Conservation (phyloP, 2,113 vertebrate species). For the Tragelaphus imberbis region DNA sequence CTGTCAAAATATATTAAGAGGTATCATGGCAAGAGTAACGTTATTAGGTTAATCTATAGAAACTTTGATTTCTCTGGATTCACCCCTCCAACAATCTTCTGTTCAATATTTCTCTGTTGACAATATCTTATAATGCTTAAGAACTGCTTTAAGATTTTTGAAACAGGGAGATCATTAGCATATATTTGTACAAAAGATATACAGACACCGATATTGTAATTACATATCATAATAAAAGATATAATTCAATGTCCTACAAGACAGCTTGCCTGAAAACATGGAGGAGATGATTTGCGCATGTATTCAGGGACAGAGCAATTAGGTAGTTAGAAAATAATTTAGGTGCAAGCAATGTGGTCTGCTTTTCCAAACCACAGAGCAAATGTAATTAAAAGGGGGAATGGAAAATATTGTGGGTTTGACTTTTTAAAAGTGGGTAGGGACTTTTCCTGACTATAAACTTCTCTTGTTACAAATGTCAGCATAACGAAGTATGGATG, state of each 20-base stretch:
- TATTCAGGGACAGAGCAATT: constrained; percentile 43
- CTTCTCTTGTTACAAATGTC: constrained; percentile 40
- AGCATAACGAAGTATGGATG: background rate
- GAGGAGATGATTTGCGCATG: constrained; percentile 19
- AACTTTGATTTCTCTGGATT: background rate
- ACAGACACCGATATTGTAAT: constrained; percentile 32
- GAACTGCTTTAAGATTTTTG: constrained; percentile 27
- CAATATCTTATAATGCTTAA: constrained; percentile 31
- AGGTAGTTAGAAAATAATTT: constrained; percentile 62
- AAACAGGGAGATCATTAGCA: constrained; percentile 29
- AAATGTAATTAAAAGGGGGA: constrained; percentile 61
- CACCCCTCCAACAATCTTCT: background rate
- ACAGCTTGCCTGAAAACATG: constrained; percentile 47
- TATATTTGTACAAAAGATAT: constrained; percentile 44
- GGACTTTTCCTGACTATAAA: constrained; percentile 28
- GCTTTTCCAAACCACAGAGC: constrained; percentile 56
- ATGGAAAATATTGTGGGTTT: constrained; percentile 56
- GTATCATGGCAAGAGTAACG: background rate
- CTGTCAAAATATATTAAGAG: background rate
- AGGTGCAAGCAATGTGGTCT: constrained; percentile 54
- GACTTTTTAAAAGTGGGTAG: background rate
- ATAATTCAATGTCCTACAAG: constrained; percentile 36
- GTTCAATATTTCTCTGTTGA: background rate
- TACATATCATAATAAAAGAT: constrained; percentile 45
- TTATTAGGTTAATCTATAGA: background rate